phyloP scores from a whole-genome alignment of 37 sponge, comb jelly and placozoan genomes.

The Bolinopsis microptera region DNA sequence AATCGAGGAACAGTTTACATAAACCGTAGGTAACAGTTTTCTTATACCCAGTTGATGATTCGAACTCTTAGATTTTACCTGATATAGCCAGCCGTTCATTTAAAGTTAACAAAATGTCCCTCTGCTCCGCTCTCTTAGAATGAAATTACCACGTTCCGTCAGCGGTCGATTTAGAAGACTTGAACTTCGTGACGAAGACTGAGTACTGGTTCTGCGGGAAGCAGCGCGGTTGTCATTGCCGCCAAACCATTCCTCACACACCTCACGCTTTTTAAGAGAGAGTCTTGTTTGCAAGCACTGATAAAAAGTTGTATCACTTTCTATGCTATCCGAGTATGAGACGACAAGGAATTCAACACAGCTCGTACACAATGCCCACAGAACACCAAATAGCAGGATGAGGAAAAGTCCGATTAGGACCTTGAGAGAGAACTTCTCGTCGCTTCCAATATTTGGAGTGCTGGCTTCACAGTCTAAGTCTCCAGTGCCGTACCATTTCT shows the following conservation, averaged over 20 bases:
- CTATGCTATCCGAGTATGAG: not conserved
- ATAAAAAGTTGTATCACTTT: not conserved
- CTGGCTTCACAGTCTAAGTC: not conserved
- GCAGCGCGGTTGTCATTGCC: too few relatives aligned
- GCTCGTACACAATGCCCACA: not conserved
- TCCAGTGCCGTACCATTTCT: not conserved
- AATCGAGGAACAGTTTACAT: too few relatives aligned
- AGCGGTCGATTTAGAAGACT: too few relatives aligned
- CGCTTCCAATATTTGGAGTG: not conserved
- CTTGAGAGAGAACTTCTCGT: not conserved
- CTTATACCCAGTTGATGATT: too few relatives aligned
- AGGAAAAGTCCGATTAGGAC: not conserved
- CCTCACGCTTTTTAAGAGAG: not conserved
- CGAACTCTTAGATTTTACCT: too few relatives aligned
- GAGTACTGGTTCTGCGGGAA: too few relatives aligned
- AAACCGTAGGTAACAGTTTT: too few relatives aligned
- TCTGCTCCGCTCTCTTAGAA: too few relatives aligned
- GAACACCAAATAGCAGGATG: not conserved
- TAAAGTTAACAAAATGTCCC: too few relatives aligned
- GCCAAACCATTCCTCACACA: not conserved
- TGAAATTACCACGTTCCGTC: too few relatives aligned
- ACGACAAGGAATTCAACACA: not conserved
- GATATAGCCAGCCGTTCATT: too few relatives aligned
- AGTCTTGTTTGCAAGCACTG: not conserved
- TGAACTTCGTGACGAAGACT: too few relatives aligned